Percentiles rank a stretch among this genome's conserved stretches.
Evolutionary conservation across 2,113 vertebrate genomes (phyloP).

Genomic region (Pseudonaja textilis): DNA sequence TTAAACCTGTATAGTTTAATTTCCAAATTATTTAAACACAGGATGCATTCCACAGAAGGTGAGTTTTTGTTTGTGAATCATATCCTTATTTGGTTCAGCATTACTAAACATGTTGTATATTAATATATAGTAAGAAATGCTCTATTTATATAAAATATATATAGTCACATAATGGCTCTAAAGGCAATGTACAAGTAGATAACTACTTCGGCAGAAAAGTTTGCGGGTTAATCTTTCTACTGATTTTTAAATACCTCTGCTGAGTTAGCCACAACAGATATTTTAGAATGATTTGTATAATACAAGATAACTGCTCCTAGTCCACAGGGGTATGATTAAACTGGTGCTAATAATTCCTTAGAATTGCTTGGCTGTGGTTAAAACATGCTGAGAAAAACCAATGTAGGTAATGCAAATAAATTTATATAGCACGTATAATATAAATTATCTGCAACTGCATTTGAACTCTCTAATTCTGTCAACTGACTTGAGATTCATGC

Average conservation of each 20-base stretch:
- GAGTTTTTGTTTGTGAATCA: not conserved
- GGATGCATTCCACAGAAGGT: not conserved
- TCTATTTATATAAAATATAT: not conserved
- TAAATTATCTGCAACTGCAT: conserved; percentile 8
- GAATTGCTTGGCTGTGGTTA: conserved; percentile 37
- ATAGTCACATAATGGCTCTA: not conserved
- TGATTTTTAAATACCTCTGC: conserved; percentile 46
- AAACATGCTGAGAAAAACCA: conserved; percentile 5
- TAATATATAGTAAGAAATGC: not conserved
- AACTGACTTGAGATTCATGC: not conserved
- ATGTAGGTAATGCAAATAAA: conserved; percentile 11
- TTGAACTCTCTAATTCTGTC: not conserved
- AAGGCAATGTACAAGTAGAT: not conserved
- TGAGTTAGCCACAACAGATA: conserved; percentile 30
- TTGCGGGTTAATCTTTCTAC: not conserved
- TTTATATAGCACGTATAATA: conserved; percentile 8
- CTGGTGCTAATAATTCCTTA: conserved; percentile 4
- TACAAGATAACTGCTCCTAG: conserved; percentile 29
- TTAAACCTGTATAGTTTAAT: not conserved
- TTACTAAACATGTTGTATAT: not conserved
- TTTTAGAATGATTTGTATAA: conserved; percentile 41
- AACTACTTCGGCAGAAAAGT: not conserved
- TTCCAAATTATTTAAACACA: not conserved
- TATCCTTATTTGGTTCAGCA: not conserved
- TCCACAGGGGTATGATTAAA: conserved; percentile 35